Evolutionary conservation across 2,113 vertebrate genomes (phyloP).

Genomic region (Genyomyrus donnyi): DNA sequence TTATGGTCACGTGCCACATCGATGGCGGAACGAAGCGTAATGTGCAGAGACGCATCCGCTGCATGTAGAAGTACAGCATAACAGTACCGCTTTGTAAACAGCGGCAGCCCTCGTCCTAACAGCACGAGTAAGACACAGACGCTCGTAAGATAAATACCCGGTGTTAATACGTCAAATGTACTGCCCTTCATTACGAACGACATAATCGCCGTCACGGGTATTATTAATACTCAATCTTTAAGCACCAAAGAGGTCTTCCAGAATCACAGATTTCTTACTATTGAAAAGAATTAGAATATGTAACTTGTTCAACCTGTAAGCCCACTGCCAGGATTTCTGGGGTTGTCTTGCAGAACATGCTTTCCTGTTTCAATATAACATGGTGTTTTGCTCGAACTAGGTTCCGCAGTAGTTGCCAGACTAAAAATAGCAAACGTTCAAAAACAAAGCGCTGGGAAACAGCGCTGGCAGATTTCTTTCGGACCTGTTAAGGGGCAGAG

Average conservation of each 20-base stretch:
- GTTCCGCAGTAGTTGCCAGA: not conserved
- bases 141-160: not conserved
- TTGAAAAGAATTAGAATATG: not conserved
- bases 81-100: not conserved
- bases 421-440: not conserved
- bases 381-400: not conserved
- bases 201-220: not conserved
- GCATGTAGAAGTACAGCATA: not conserved
- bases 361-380: not conserved
- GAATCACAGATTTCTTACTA: not conserved
- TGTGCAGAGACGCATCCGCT: slow-evolving; percentile 13
- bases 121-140: not conserved
- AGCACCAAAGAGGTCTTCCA: not conserved
- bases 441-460: not conserved
- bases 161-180: not conserved
- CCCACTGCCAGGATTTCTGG: not conserved
- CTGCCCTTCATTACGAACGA: not conserved
- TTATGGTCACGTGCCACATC: not conserved
- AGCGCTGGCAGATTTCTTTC: not conserved
- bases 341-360: not conserved
- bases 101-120: not conserved
- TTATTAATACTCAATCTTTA: not conserved
- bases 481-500: not conserved
- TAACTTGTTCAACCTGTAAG: not conserved
- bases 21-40: not conserved